Base-by-base conservation (phyloP, 2,113 vertebrate genomes). In the Leptodactylus fuscus region DNA sequence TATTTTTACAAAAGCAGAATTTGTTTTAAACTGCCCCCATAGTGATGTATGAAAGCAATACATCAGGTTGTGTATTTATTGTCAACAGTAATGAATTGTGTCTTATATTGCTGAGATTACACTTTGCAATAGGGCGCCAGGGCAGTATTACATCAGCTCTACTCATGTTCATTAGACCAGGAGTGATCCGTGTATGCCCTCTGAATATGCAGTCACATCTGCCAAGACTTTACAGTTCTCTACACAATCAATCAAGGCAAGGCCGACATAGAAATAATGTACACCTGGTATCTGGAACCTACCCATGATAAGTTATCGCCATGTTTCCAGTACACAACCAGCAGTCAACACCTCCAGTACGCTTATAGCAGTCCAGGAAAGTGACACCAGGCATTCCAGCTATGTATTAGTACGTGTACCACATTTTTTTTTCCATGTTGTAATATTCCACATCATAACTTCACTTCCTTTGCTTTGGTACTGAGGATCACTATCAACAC, bases 381-480 rank as follows among this genome's bases (percentile, higher is more conserved):
- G 71, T 16, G 70, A 46, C 69, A 74, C 15, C 41, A 74, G 36
- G 22, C 70, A 53, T 44, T 77, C 44, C n/a, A n/a, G n/a, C n/a
- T n/a, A n/a, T n/a, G n/a, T n/a, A n/a, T n/a, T n/a, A n/a, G n/a
- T n/a, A n/a, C n/a, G n/a, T n/a, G n/a, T n/a, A n/a, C n/a, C n/a
- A n/a, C n/a, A n/a, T n/a, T n/a, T n/a, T n/a, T 71, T 41, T 38
- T 41, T 36, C 9, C 18, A 70, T 70, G 44, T 46, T 46, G 22
- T 73, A 46, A 44, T 73, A 73, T 27, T 73, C 38, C 11, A 10
- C 11, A 15, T 15, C 0, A 73, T 46, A 6, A 69, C 15, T 24
- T 2, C 22, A 41, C 3, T 71, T 71, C 20, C 2, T 4, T 41
- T 22, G 20, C 36, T 41, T 38, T 71, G 67, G 36, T 71, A 29